Evolutionary conservation across 2,113 vertebrate species (phyloP).

Genomic region (Pandion haliaetus): DNA sequence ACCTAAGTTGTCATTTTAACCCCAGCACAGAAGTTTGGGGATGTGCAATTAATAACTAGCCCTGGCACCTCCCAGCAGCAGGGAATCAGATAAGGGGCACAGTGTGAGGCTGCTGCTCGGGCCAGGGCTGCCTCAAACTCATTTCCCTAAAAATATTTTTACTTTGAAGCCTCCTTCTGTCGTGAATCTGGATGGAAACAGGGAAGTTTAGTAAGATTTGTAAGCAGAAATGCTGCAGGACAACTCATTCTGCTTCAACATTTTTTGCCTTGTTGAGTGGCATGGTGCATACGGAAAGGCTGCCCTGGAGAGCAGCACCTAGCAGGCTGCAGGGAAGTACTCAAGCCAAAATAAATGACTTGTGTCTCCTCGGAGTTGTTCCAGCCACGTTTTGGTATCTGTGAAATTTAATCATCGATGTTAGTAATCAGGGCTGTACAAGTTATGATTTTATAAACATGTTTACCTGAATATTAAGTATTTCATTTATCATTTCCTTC

Average conservation of each 20-base stretch:
- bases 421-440: background rate
- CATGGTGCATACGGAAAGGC: fast-evolving
- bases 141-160: background rate
- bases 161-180: background rate
- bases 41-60: background rate
- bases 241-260: fast-evolving
- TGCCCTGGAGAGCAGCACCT: background rate
- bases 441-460: background rate
- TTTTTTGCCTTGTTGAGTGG: background rate
- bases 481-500: background rate
- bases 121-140: background rate
- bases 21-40: background rate
- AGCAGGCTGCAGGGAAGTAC: background rate
- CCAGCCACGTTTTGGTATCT: background rate
- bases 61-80: background rate
- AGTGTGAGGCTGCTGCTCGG: background rate
- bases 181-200: background rate
- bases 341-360: background rate
- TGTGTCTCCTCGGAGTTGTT: background rate
- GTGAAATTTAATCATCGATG: background rate
- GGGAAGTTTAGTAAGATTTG: background rate
- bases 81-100: background rate
- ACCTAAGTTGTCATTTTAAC: constrained; percentile 20
- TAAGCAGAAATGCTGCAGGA: background rate
- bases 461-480: background rate